Evolutionary conservation across 2,113 vertebrate species (phyloP).

Genomic region (Zosterops borbonicus): DNA sequence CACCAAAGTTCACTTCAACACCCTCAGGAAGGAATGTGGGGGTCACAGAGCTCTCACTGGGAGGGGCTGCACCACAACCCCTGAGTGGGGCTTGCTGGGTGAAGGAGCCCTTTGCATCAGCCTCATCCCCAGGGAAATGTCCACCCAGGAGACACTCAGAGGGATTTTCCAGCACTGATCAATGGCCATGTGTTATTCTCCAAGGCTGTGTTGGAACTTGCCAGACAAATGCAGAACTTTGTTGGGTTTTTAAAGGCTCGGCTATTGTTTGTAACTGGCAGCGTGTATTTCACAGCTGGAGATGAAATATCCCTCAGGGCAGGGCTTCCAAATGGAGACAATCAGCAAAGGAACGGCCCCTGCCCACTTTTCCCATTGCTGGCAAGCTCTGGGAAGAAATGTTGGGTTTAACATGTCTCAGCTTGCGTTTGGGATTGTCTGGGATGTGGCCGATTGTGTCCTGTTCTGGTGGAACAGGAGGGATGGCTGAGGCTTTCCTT

Average conservation of each 20-base stretch:
- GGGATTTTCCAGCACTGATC: not conserved
- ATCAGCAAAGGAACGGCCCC: not conserved
- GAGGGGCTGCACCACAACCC: not conserved
- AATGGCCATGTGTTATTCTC: not conserved
- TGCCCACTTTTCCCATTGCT: not conserved
- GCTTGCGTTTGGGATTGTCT: not conserved
- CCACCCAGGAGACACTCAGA: not conserved
- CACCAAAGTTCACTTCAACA: not conserved
- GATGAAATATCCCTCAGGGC: not conserved
- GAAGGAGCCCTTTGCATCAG: not conserved
- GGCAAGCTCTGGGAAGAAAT: not conserved
- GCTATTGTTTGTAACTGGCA: not conserved
- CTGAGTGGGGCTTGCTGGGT: not conserved
- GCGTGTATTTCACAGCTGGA: not conserved
- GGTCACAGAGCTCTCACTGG: not conserved
- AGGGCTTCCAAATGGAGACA: not conserved
- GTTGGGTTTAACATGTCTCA: not conserved
- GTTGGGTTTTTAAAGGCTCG: not conserved
- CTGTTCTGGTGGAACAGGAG: not conserved
- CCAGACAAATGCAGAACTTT: not conserved
- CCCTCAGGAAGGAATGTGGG: fast-evolving
- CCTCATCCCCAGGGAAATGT: not conserved
- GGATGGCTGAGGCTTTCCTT: not conserved
- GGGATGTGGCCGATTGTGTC: not conserved
- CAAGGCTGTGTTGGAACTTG: not conserved